A percentile compares a stretch with the other conserved stretches of the same genome.
These are phyloP conservation scores for Eremobia ochroleuca DNA, from an alignment of 2,888 invertebrate species.

Conservation along the genomic window DNA sequence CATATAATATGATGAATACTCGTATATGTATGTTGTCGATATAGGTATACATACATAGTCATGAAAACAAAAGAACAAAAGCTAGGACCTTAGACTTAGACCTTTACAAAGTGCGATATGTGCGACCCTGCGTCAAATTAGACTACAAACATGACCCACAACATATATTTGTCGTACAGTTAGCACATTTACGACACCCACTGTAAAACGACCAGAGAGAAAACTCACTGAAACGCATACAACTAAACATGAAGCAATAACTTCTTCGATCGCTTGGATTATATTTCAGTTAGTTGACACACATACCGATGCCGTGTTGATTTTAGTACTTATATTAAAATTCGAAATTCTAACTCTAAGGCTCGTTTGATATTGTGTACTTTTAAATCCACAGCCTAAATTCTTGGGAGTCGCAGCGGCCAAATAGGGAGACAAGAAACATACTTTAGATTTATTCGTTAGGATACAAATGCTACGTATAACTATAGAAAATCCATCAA, in stretches of 20 bases:
- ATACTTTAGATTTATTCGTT: not conserved
- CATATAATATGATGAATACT: not conserved
- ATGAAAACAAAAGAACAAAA: not conserved
- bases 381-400: slow-evolving; percentile 21
- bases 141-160: slow-evolving; percentile 65
- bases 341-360: slow-evolving; percentile 2
- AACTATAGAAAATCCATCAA: not conserved
- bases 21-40: not conserved
- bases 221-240: slow-evolving; percentile 6
- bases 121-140: slow-evolving; percentile 41
- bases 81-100: no score
- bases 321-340: slow-evolving; percentile 25
- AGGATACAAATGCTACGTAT: not conserved
- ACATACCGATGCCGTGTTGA: slow-evolving; percentile 19
- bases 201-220: slow-evolving; percentile 19
- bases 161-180: slow-evolving; percentile 67
- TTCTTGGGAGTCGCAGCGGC: not conserved
- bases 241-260: not conserved
- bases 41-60: no score
- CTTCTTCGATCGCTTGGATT: not conserved
- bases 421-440: slow-evolving; percentile 14
- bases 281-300: slow-evolving; percentile 45
- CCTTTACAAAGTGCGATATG: slow-evolving; percentile 21
- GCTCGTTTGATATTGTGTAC: slow-evolving; percentile 6
- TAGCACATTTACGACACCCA: slow-evolving; percentile 68